phyloP scores from a whole-genome alignment of 2,113 vertebrate species.

The Anarhynchus alexandrinus region DNA sequence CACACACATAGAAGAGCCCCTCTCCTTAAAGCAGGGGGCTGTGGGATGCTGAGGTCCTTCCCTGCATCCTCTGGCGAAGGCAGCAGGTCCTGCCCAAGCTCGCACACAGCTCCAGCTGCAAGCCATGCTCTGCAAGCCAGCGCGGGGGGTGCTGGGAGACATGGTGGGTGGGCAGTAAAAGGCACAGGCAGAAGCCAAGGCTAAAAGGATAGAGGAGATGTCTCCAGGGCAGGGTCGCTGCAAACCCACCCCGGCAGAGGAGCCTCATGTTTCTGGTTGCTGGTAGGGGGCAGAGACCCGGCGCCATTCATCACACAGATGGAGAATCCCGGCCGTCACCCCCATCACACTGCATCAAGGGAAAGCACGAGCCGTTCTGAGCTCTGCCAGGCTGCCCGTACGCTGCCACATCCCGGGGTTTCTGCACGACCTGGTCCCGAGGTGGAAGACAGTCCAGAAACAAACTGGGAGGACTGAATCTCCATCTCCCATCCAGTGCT shows the following conservation, averaged over 20 bases:
- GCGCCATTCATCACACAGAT: neutral
- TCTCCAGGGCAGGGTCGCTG: neutral
- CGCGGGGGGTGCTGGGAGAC: neutral
- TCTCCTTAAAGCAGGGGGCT: neutral
- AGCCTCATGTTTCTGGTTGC: neutral
- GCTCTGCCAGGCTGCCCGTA: neutral
- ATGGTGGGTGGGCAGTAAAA: neutral
- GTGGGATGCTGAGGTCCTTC: neutral
- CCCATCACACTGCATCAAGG: fast-evolving
- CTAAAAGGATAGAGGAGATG: neutral
- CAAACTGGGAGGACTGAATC: neutral
- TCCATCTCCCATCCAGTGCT: neutral
- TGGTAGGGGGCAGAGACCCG: neutral
- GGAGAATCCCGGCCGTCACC: neutral
- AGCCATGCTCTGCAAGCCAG: conserved; percentile 17
- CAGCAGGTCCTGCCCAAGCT: neutral
- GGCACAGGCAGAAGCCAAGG: conserved; percentile 52
- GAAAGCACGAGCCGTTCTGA: neutral
- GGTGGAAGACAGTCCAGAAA: neutral
- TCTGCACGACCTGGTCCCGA: neutral
- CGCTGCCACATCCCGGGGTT: fast-evolving
- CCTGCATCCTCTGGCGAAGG: neutral
- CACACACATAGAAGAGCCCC: neutral
- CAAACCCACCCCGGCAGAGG: neutral
- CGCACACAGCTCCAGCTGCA: neutral